Evolutionary conservation across 2,797 vertebrate species (phyloP), one percentile per base, ranked within the genome.

Genomic region (Otolemur crassicaudatus): DNA sequence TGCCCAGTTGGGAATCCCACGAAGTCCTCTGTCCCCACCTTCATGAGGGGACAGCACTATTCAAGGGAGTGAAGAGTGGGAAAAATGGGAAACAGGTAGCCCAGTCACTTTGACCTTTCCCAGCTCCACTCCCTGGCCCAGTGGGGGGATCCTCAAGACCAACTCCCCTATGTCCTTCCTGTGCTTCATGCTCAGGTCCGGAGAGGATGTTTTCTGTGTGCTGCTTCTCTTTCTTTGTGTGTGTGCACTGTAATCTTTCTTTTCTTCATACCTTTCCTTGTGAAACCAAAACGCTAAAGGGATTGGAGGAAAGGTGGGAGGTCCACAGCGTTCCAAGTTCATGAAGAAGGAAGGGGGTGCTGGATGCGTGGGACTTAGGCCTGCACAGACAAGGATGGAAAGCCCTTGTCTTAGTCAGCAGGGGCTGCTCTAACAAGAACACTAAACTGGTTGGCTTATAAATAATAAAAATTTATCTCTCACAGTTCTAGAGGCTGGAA

Each of bases 21-120:
- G 7, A 0, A 22, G 7, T 37, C 31, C 22, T 10, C 29, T n/a
- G 27, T 58, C 1, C 12, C 7, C 10, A 19, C 58, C 13, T 43
- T 63, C 2, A 29, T 23, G 13, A 13, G 72, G 46, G 2, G 37
- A 19, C 37, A 49, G 67, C 1, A 22, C 29, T 56, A 40, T 75
- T 6, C 46, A 12, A 60, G 53, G n/a, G 5, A 46, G 22, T n/a
- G n/a, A 56, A 7, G 11, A 31, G 34, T 46, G 34, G 13, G 29
- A 37, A 37, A 29, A 31, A 49, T 13, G 34, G n/a, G 49, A 53
- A 23, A 23, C 0, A 0, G 5, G 19, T 34, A 20, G 6, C 7
- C 14, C 1, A 22, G 10, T 2, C 19, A 22, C 23, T 14, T 29
- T 1, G 3, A 6, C 25, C 10, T 61, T 83, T 23, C 29, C 34